Conservation (phyloP, 2,797 vertebrate genomes). For the Dallia pectoralis region DNA sequence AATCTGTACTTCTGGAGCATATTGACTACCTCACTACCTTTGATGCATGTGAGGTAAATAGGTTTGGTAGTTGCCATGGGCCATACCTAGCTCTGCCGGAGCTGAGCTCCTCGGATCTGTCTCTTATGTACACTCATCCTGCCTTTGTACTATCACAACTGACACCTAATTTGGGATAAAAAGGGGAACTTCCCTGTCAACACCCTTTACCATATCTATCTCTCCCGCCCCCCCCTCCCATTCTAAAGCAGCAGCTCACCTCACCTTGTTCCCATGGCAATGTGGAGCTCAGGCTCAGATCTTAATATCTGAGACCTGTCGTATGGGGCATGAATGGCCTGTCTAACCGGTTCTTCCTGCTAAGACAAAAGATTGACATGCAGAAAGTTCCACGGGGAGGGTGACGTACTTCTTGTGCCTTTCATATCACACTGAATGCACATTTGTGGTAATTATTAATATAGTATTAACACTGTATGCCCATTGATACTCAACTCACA, state of each 20-base stretch:
- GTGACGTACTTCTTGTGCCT: slow-evolving; percentile 47
- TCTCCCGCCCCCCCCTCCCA: not conserved
- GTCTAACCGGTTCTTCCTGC: slow-evolving; percentile 66
- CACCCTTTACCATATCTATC: slow-evolving; percentile 4
- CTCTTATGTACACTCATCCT: slow-evolving; percentile 1
- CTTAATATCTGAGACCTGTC: slow-evolving; percentile 54
- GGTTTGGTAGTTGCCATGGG: not conserved
- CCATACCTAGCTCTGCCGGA: slow-evolving; percentile 3
- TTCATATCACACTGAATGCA: slow-evolving; percentile 22
- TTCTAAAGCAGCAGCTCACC: slow-evolving; percentile 29
- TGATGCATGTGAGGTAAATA: slow-evolving; percentile 19
- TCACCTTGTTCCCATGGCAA: slow-evolving; percentile 53
- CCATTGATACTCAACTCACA: not conserved
- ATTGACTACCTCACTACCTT: slow-evolving; percentile 13
- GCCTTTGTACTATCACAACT: slow-evolving; percentile 12
- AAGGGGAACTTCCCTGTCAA: slow-evolving; percentile 20
- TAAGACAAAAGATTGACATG: slow-evolving; percentile 71
- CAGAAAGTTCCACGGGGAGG: slow-evolving; percentile 51
- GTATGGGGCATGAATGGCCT: slow-evolving; percentile 41
- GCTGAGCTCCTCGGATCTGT: not conserved
- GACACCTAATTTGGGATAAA: slow-evolving; percentile 10
- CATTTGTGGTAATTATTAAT: not conserved
- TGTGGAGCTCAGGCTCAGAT: slow-evolving; percentile 55
- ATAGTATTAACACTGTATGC: too few relatives aligned
- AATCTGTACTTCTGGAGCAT: slow-evolving; percentile 1